Percentiles rank a stretch among this genome's conserved stretches.
phyloP scores from a whole-genome alignment of 1,140 invertebrate genomes.

The Euura saliciscinereae region DNA sequence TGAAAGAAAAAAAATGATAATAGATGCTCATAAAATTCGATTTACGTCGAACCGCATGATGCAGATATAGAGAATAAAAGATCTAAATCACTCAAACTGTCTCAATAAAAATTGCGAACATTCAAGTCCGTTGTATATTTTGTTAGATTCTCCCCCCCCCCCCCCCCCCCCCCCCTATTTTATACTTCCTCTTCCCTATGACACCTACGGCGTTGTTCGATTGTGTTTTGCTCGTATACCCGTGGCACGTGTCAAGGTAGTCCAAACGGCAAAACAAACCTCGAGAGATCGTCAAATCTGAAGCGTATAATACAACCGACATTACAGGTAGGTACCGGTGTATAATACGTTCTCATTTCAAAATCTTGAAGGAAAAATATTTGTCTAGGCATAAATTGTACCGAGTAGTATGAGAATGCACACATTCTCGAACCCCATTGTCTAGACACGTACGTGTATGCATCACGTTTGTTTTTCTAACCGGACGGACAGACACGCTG shows the following conservation, averaged over 20 bases:
- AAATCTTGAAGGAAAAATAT: too few relatives aligned
- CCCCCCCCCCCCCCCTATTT: background rate
- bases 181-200: background rate
- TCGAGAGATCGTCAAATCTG: too few relatives aligned
- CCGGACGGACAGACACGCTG: background rate
- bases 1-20: background rate
- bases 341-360: too few relatives aligned
- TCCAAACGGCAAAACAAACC: background rate
- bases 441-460: too few relatives aligned
- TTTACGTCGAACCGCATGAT: background rate
- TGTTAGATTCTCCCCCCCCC: too few relatives aligned
- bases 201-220: background rate
- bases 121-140: background rate
- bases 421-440: too few relatives aligned
- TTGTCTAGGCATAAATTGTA: too few relatives aligned
- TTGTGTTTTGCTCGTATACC: background rate
- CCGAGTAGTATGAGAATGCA: too few relatives aligned
- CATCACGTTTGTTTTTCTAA: too few relatives aligned
- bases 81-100: too few relatives aligned
- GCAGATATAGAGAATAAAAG: background rate
- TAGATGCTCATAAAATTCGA: background rate
- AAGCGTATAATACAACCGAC: too few relatives aligned
- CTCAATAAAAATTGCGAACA: background rate
- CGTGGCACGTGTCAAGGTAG: constrained; percentile 1
- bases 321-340: too few relatives aligned